Conservation (phyloP, 1,140 invertebrate genomes). For the Caligus rogercresseyi region DNA sequence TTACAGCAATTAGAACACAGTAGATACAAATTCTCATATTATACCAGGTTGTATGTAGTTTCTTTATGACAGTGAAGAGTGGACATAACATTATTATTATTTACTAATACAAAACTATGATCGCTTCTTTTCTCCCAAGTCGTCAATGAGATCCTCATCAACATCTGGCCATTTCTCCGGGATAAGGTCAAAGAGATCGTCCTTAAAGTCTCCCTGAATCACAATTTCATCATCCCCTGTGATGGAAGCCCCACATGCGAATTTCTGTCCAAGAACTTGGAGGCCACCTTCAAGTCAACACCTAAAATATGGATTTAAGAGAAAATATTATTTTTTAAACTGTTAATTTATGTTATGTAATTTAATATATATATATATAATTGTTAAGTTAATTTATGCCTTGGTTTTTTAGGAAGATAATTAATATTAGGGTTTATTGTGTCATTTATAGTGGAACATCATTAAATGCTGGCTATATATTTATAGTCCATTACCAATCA, state of each 20-base stretch:
- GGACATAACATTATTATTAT: too few species aligned
- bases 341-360: background rate
- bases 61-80: too few species aligned
- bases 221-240: conserved; percentile 98
- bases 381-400: conserved; percentile 8
- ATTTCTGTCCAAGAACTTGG: conserved; percentile 95
- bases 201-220: conserved; percentile 94
- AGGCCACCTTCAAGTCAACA: conserved; percentile 92
- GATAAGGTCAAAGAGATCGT: conserved; percentile 90
- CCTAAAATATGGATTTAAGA: conserved; percentile 38
- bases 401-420: background rate
- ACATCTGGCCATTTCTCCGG: conserved; percentile 86
- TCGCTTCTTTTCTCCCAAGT: conserved; percentile 17
- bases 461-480: too few species aligned
- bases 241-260: conserved; percentile 95
- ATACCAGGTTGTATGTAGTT: too few species aligned
- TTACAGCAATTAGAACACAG: too few species aligned
- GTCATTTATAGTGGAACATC: too few species aligned
- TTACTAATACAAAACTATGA: too few species aligned
- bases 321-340: conserved; percentile 13
- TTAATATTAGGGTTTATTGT: too few species aligned
- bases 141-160: conserved; percentile 20
- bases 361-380: conserved; percentile 4
- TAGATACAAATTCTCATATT: too few species aligned
- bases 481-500: too few species aligned